Evolutionary conservation across 2,113 vertebrate genomes (phyloP).

Genomic region (Orcinus orca): DNA sequence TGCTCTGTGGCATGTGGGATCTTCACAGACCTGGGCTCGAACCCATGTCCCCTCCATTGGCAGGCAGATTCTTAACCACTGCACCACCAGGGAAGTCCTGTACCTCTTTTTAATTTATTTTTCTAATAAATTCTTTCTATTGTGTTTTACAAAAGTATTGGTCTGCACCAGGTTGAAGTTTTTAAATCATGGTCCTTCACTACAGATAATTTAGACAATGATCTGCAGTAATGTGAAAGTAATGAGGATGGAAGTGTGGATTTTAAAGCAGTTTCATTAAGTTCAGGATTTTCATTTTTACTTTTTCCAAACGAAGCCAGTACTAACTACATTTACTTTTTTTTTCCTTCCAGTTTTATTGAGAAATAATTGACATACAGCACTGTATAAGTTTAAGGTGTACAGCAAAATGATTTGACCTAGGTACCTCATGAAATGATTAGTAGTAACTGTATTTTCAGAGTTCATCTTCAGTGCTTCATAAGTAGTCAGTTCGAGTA

Average conservation of each 20-base stretch:
- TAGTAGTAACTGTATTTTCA: background rate
- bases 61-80: no score
- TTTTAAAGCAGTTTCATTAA: background rate
- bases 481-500: background rate
- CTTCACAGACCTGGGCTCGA: no score
- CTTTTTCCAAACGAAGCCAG: background rate
- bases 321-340: background rate
- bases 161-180: background rate
- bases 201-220: background rate
- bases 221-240: background rate
- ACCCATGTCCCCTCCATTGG: no score
- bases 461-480: background rate
- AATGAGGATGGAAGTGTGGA: background rate
- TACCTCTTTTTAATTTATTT: background rate
- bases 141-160: background rate
- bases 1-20: no score
- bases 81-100: no score
- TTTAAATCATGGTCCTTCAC: background rate
- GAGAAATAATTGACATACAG: background rate
- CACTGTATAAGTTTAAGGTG: background rate
- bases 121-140: background rate
- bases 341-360: background rate
- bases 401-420: background rate
- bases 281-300: conserved; percentile 1
- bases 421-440: background rate